Evolutionary conservation across 2,888 invertebrate species (phyloP).

Genomic region (Automeris io): DNA sequence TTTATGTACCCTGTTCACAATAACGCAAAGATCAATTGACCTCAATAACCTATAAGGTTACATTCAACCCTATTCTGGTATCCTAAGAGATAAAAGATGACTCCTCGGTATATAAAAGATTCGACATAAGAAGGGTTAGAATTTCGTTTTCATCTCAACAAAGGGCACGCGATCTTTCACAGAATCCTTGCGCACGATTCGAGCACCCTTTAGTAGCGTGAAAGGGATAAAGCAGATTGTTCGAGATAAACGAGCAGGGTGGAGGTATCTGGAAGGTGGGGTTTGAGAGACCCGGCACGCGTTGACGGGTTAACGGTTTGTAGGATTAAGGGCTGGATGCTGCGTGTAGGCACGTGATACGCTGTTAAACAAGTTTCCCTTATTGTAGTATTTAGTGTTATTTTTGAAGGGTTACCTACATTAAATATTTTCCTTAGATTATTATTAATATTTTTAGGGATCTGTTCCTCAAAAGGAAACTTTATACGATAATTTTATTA

Average conservation of each 20-base stretch:
- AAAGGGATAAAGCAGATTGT: conserved; percentile 61
- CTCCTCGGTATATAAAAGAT: conserved; percentile 16
- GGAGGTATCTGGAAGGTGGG: conserved; percentile 47
- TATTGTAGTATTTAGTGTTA: conserved; percentile 14
- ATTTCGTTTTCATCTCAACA: conserved; percentile 53
- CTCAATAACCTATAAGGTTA: no score
- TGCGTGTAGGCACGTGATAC: conserved; percentile 51
- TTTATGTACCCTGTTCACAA: no score
- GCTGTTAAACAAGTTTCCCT: conserved; percentile 21
- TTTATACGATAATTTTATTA: no score
- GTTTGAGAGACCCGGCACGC: conserved; percentile 65
- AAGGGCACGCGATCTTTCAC: conserved; percentile 63
- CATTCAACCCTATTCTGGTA: no score
- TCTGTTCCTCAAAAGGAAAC: no score
- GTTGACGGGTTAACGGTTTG: conserved; percentile 54
- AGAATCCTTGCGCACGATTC: conserved; percentile 71
- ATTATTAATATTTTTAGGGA: no score
- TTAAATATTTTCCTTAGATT: no score
- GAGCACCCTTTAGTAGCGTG: conserved; percentile 54
- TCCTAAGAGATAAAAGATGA: no score
- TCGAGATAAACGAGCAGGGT: conserved; percentile 51
- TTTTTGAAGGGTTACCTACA: no score
- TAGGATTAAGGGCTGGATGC: conserved; percentile 47
- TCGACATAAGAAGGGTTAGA: conserved; percentile 35
- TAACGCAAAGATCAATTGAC: no score